These are phyloP conservation scores for Drosophila sturtevanti DNA, from an alignment of 1,140 invertebrate genomes.

Conservation along the genomic window DNA sequence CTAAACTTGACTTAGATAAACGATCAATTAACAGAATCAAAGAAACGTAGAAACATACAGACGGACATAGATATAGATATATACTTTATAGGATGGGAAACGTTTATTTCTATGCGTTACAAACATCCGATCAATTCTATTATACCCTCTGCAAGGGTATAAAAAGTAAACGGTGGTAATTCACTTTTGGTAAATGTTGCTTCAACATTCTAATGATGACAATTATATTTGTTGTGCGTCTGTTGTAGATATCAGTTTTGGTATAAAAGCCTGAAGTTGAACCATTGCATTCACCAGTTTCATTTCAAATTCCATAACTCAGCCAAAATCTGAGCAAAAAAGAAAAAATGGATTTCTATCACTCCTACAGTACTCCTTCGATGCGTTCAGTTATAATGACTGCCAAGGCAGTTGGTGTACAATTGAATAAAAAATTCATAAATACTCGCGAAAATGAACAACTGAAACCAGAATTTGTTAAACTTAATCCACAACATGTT, in stretches of 20 bases:
- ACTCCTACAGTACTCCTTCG: neutral
- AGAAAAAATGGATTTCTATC: neutral
- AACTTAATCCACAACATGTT: conserved; percentile 78
- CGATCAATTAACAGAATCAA: no score
- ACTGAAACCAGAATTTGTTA: conserved; percentile 85
- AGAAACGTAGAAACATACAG: no score
- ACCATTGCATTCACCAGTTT: neutral
- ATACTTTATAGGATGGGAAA: no score
- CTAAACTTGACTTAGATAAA: no score
- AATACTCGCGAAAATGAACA: conserved; percentile 86
- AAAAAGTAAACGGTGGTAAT: conserved; percentile 12
- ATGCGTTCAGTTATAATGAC: neutral
- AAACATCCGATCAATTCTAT: no score
- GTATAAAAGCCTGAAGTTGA: neutral
- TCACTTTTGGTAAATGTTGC: conserved; percentile 9
- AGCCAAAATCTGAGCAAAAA: neutral
- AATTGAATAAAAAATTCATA: conserved; percentile 82
- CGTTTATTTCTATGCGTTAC: no score
- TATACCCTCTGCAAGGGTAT: no score
- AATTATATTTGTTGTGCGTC: conserved; percentile 18
- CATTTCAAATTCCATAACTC: neutral
- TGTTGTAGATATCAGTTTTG: conserved; percentile 1
- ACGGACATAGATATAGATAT: no score
- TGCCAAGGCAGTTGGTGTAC: conserved; percentile 82
- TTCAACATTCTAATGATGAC: conserved; percentile 46